Evolutionary conservation across 2,888 invertebrate genomes (phyloP).

Genomic region (Perizoma flavofasciatum): DNA sequence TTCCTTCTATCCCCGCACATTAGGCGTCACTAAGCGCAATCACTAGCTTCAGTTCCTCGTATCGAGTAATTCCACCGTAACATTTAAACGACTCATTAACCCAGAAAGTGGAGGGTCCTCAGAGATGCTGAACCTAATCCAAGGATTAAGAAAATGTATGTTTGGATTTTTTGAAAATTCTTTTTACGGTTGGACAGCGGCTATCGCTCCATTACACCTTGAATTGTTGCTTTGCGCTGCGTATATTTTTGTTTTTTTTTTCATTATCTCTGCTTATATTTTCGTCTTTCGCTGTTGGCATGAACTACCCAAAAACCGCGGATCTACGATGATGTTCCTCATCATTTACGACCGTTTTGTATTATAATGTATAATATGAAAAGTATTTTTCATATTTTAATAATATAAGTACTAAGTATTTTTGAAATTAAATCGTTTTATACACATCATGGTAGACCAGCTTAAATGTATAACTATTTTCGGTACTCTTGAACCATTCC

Average conservation of each 20-base stretch:
- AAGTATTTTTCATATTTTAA: too few species aligned
- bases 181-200: constrained; percentile 30
- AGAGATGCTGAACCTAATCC: constrained; percentile 35
- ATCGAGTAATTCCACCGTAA: constrained; percentile 29
- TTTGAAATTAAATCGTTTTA: too few species aligned
- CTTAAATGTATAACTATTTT: too few species aligned
- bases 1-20: constrained; percentile 13
- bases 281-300: background rate
- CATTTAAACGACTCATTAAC: constrained; percentile 40
- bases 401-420: too few species aligned
- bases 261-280: background rate
- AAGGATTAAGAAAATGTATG: constrained; percentile 34
- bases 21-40: constrained; percentile 24
- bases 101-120: constrained; percentile 33
- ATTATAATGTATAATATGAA: too few species aligned
- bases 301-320: too few species aligned
- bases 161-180: constrained; percentile 35
- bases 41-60: constrained; percentile 26
- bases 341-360: too few species aligned
- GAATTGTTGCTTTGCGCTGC: constrained; percentile 21
- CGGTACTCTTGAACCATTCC: too few species aligned
- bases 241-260: background rate
- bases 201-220: constrained; percentile 29
- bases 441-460: too few species aligned
- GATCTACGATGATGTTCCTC: too few species aligned